Conservation (phyloP, 2,797 vertebrate genomes). For the Bucorvus abyssinicus region DNA sequence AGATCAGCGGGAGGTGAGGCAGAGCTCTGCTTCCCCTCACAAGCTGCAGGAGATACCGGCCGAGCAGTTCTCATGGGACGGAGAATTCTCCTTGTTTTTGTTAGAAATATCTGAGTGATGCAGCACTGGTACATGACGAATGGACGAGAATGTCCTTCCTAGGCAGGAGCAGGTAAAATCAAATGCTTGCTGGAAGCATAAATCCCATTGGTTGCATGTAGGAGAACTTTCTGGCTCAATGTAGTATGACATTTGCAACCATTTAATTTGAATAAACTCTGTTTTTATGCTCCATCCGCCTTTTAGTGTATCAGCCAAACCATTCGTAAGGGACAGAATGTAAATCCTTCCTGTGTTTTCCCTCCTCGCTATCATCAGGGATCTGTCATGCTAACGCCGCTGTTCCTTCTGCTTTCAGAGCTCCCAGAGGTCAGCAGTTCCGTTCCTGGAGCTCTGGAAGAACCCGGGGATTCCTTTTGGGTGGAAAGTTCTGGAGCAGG, state of each 20-base stretch:
- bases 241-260: slow-evolving; percentile 60
- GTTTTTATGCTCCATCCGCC: slow-evolving; percentile 42
- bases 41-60: not conserved
- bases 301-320: slow-evolving; percentile 58
- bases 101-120: not conserved
- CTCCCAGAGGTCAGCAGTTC: slow-evolving; percentile 1
- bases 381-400: not conserved
- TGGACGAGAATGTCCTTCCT: not conserved
- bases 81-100: not conserved
- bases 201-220: slow-evolving; percentile 7
- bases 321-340: slow-evolving; percentile 35
- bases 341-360: slow-evolving; percentile 40
- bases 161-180: slow-evolving; percentile 44
- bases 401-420: not conserved
- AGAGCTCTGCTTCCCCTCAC: not conserved
- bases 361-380: not conserved
- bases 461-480: not conserved
- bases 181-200: not conserved
- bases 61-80: not conserved
- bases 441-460: not conserved
- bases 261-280: slow-evolving; percentile 63
- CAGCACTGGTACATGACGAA: not conserved
- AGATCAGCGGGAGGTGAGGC: not conserved
- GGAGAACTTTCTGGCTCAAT: slow-evolving; percentile 30
- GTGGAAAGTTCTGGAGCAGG: not conserved